phyloP scores from a whole-genome alignment of 2,888 invertebrate species.

The Clepsis dumicolana region DNA sequence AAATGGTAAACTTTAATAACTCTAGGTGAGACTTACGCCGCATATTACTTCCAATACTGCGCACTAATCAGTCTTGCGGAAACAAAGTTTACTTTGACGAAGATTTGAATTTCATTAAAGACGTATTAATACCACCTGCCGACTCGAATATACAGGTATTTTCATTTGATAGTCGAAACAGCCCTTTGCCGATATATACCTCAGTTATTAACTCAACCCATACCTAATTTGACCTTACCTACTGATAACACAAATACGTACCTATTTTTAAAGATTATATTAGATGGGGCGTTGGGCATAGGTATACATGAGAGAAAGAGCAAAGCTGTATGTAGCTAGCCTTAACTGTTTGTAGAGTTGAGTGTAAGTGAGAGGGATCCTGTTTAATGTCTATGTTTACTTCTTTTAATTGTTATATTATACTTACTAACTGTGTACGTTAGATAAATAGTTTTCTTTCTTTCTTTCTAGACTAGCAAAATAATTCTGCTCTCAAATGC shows the following conservation, averaged over 20 bases:
- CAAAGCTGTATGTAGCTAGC: not conserved
- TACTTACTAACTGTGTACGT: too few species aligned
- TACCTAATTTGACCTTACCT: too few species aligned
- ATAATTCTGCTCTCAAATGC: not conserved
- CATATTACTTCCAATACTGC: conserved; percentile 34
- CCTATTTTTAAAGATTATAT: too few species aligned
- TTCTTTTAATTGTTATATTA: too few species aligned
- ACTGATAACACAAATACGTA: too few species aligned
- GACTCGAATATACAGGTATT: conserved; percentile 14
- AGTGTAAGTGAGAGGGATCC: too few species aligned
- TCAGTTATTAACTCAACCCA: too few species aligned
- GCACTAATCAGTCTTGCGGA: conserved; percentile 38
- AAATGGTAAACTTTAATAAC: conserved; percentile 2
- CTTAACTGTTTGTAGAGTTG: conserved; percentile 1
- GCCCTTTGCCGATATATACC: not conserved
- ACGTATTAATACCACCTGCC: conserved; percentile 38
- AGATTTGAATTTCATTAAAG: conserved; percentile 41
- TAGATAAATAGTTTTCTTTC: too few species aligned
- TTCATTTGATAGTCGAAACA: conserved; percentile 13
- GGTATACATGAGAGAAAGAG: too few species aligned
- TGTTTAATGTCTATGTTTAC: too few species aligned
- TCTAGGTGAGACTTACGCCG: conserved; percentile 8
- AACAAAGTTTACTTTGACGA: conserved; percentile 40
- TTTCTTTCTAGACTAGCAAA: not conserved
- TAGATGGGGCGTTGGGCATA: too few species aligned